A percentile compares a stretch with the other conserved stretches of the same genome.
Conservation (phyloP, 1,140 invertebrate species). For the Macrocentrus cingulum region DNA sequence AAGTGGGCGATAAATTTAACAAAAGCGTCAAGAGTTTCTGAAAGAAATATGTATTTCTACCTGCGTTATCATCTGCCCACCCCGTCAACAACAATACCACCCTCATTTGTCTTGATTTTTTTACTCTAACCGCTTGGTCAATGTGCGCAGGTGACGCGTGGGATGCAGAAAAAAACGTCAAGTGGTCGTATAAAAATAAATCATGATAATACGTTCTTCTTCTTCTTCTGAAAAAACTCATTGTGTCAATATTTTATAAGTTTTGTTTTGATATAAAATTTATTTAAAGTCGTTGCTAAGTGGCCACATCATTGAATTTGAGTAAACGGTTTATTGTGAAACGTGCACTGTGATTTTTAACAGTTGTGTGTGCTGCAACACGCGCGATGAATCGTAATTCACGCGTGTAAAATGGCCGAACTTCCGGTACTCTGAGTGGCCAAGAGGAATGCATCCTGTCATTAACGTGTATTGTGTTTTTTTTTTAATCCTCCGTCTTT, state of each 20-base stretch:
- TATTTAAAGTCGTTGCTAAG: slow-evolving; percentile 1
- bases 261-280: no score
- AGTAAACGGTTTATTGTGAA: slow-evolving; percentile 2
- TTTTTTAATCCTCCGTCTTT: background rate
- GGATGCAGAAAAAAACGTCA: background rate
- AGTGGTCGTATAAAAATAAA: background rate
- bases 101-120: background rate
- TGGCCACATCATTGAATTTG: slow-evolving; percentile 10
- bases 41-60: background rate
- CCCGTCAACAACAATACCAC: background rate
- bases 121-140: background rate
- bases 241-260: no score
- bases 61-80: background rate
- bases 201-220: no score
- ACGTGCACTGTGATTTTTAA: slow-evolving; percentile 10
- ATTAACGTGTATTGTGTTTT: background rate
- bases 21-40: background rate
- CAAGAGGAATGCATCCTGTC: slow-evolving; percentile 24
- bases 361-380: slow-evolving; percentile 5
- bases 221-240: background rate
- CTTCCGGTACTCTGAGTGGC: slow-evolving; percentile 28
- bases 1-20: no score
- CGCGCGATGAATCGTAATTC: slow-evolving; percentile 8
- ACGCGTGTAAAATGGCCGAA: slow-evolving; percentile 28
- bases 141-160: slow-evolving; percentile 1